Conservation (phyloP, 1,140 invertebrate species). For the Melipona quadrifasciata region DNA sequence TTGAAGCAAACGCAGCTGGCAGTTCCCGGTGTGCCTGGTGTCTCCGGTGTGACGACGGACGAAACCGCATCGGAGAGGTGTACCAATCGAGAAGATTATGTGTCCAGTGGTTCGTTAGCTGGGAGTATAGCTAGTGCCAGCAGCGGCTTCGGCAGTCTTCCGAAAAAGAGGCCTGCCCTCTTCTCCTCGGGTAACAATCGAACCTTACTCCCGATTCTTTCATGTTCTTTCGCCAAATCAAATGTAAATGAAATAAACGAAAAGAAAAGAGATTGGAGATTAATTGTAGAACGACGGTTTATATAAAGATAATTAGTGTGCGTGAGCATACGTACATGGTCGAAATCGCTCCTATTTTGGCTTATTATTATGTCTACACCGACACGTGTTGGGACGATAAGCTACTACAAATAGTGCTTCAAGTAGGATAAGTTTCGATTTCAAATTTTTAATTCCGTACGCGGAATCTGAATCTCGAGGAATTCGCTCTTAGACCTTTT, state of each 20-base stretch:
- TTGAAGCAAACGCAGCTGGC: conserved; percentile 85
- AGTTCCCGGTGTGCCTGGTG: conserved; percentile 80
- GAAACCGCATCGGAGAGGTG: conserved; percentile 73
- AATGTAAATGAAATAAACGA: not conserved
- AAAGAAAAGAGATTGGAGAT: not conserved
- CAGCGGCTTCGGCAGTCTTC: conserved; percentile 91
- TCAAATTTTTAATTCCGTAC: no score
- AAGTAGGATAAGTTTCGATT: no score
- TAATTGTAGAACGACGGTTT: not conserved
- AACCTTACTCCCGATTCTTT: no score
- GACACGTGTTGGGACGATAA: no score
- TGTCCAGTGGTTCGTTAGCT: conserved; percentile 81
- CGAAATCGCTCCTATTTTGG: no score
- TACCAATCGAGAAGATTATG: conserved; percentile 84
- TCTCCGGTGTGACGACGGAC: conserved; percentile 72
- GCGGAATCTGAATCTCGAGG: no score
- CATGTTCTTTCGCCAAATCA: not conserved
- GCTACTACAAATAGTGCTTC: no score
- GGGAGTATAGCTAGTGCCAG: conserved; percentile 89
- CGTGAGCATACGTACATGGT: no score
- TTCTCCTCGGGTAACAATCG: conserved; percentile 82
- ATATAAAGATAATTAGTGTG: no score
- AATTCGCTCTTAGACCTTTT: no score
- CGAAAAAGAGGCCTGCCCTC: conserved; percentile 87
- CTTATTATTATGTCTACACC: no score